Evolutionary conservation across 1,140 invertebrate species (phyloP), one percentile per base, ranked within the genome.

Genomic region (Riptortus pedestris): DNA sequence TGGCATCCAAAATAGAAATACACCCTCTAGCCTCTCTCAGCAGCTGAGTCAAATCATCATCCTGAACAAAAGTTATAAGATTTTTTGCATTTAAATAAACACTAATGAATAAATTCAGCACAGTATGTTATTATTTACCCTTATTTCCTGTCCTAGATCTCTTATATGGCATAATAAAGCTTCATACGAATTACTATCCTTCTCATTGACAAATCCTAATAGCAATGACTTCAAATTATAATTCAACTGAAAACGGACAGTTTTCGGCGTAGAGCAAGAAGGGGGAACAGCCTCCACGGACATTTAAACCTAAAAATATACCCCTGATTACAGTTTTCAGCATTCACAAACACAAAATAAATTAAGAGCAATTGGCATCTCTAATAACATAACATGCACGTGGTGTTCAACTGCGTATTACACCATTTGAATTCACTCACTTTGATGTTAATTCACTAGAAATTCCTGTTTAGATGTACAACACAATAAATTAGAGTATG

Each of bases 1-100:
- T 67, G 68, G 75, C 67, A 71, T 78, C 78, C 24, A 86, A 70
- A 20, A 81, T 68, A 31, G 79, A 75, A n/a, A 84, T 78, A 70
- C 81, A 80, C 65, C 79, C 74, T 48, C 74, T 77, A 9, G 80
- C 75, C 73, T 81, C 78, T 48, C 70, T 71, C 12, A 86, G 66
- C 26, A 85, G 71, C 7, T 74, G 67, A 3, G 78, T 67, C 38
- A 85, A 73, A 64, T 85, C 82, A 14, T 71, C 69, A 72, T 85
- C 82, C 77, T 82, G 65, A 63, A 79, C 68, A 43, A 62, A 20
- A 9, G 16, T 24, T 61, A 45, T 18, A 29, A 24, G 24, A 55
- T 51, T 24, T 51, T 57, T 38, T 1, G 22, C 7, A 9, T 47
- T 45, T 47, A 47, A 3, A 47, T 2, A 22, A 2, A 47, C n/a